Evolutionary conservation across 2,113 vertebrate species (phyloP).

Genomic region (Neotoma lepida): DNA sequence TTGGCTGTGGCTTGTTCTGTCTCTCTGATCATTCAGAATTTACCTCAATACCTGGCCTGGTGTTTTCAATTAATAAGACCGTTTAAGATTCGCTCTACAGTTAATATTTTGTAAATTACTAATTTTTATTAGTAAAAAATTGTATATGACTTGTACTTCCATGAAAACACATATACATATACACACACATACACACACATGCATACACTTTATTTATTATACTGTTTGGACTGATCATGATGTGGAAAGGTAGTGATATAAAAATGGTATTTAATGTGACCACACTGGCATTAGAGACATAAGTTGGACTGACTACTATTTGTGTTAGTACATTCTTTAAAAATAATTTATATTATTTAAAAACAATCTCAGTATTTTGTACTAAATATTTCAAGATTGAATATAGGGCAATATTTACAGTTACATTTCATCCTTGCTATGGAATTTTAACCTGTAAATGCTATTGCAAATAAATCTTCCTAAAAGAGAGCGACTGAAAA

Average conservation of each 20-base stretch:
- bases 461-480: constrained; percentile 46
- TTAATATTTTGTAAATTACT: not conserved
- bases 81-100: no score
- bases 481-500: constrained; percentile 23
- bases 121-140: not conserved
- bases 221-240: not conserved
- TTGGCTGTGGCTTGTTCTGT: no score
- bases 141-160: not conserved
- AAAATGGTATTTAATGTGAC: not conserved
- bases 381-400: not conserved
- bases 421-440: not conserved
- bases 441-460: constrained; percentile 10
- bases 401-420: not conserved
- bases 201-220: not conserved
- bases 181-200: not conserved
- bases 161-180: not conserved
- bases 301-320: not conserved
- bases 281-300: not conserved
- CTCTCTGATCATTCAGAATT: no score
- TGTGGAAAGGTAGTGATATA: not conserved
- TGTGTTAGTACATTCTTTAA: constrained; percentile 26
- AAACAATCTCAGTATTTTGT: not conserved
- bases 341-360: constrained; percentile 16
- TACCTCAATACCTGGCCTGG: no score
- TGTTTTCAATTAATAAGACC: no score